Conservation (phyloP, 2,888 invertebrate species). For the Netelia inedita region DNA sequence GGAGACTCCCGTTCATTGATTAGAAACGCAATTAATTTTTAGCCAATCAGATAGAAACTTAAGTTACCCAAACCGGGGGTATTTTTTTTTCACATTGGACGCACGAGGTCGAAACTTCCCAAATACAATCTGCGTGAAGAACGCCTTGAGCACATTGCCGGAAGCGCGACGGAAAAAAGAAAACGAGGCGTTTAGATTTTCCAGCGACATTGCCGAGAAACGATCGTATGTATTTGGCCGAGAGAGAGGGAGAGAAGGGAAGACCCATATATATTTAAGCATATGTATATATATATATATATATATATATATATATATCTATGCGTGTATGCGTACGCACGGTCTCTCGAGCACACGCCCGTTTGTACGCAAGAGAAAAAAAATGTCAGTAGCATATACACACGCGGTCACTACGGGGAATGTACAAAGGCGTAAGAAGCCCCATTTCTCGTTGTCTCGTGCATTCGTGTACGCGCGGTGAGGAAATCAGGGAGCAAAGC, state of each 20-base stretch:
- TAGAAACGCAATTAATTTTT: too few species aligned
- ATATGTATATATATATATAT: neutral
- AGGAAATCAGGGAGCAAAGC: conserved; percentile 15
- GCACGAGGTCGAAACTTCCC: conserved; percentile 14
- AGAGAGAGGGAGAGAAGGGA: conserved; percentile 8
- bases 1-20: neutral
- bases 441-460: conserved; percentile 46
- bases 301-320: neutral
- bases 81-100: neutral
- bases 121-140: conserved; percentile 18
- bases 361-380: conserved; percentile 53
- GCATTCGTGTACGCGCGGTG: conserved; percentile 1
- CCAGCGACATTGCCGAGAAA: conserved; percentile 49
- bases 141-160: conserved; percentile 45
- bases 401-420: conserved; percentile 54
- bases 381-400: conserved; percentile 50
- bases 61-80: too few species aligned
- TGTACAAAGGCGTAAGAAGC: conserved; percentile 58
- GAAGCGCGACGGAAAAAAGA: conserved; percentile 28
- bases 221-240: conserved; percentile 30
- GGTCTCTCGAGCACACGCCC: conserved; percentile 56
- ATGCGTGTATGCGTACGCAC: conserved; percentile 17
- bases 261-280: neutral
- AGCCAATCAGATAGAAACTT: too few species aligned
- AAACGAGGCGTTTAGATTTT: conserved; percentile 47